phyloP scores from a whole-genome alignment of 2,888 invertebrate species.

The Agelastica alni region DNA sequence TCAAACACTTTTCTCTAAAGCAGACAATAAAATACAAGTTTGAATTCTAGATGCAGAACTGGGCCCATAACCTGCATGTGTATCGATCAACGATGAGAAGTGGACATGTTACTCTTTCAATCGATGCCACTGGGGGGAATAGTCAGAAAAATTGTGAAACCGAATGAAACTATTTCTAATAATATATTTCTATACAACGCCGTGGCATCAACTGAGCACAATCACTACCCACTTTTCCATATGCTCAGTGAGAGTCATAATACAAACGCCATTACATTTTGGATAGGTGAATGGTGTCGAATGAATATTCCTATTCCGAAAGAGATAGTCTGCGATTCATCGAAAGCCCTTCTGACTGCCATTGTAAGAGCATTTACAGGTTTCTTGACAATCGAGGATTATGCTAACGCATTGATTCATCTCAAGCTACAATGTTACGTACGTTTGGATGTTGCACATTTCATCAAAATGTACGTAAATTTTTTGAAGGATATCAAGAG shows the following conservation, averaged over 20 bases:
- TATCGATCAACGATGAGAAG: not conserved
- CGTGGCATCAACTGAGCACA: not conserved
- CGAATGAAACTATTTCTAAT: not conserved
- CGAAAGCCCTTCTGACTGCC: not conserved
- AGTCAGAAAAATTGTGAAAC: not conserved
- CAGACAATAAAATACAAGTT: no score
- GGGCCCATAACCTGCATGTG: not conserved
- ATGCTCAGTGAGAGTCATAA: slow-evolving; percentile 4
- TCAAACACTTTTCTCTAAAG: no score
- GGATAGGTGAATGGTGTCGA: slow-evolving; percentile 1
- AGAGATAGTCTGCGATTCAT: slow-evolving; percentile 5
- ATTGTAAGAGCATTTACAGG: not conserved
- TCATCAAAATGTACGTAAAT: slow-evolving; percentile 10
- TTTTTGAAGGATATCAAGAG: not conserved
- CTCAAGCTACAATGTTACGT: not conserved
- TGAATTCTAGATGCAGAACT: no score
- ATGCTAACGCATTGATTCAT: slow-evolving; percentile 1
- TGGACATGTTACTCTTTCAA: not conserved
- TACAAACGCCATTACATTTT: not conserved
- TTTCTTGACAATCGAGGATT: slow-evolving; percentile 1
- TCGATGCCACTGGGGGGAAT: slow-evolving; percentile 2
- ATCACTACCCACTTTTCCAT: no score
- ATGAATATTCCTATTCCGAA: not conserved
- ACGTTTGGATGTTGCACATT: slow-evolving; percentile 7
- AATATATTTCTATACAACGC: slow-evolving; percentile 2